These are phyloP conservation scores for Casuarius casuarius DNA, from an alignment of 2,113 vertebrate genomes.

Conservation along the genomic window DNA sequence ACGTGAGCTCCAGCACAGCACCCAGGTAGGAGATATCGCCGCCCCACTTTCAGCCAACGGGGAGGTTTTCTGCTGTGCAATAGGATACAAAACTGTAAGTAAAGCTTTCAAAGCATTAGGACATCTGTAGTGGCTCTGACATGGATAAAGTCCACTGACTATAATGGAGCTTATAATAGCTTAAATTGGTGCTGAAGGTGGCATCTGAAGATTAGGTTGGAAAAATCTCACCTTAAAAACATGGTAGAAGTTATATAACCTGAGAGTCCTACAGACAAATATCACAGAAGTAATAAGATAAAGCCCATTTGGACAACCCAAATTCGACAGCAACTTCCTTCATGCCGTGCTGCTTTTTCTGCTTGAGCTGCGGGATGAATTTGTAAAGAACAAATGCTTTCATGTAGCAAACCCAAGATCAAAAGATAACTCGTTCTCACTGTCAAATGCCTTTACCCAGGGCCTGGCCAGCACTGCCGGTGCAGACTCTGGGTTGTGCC, in stretches of 20 bases:
- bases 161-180: background rate
- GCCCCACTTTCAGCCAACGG: background rate
- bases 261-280: background rate
- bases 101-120: background rate
- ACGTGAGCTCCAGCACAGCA: background rate
- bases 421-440: background rate
- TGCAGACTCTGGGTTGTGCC: background rate
- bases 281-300: background rate
- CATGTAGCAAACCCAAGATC: constrained; percentile 7
- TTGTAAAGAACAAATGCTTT: constrained; percentile 18
- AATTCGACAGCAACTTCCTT: background rate
- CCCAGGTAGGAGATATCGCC: background rate
- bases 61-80: background rate
- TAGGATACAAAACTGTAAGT: background rate
- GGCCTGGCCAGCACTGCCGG: background rate
- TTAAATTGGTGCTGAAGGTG: background rate
- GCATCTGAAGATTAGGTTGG: background rate
- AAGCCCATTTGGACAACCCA: background rate
- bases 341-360: background rate
- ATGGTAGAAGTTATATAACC: background rate
- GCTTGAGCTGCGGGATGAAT: background rate
- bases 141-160: background rate
- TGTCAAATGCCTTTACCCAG: constrained; percentile 5
- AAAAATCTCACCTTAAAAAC: background rate
- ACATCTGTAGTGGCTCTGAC: background rate